Evolutionary conservation across 2,113 vertebrate genomes (phyloP), one percentile per base, ranked within the genome.

Genomic region (Brachirus orientalis): DNA sequence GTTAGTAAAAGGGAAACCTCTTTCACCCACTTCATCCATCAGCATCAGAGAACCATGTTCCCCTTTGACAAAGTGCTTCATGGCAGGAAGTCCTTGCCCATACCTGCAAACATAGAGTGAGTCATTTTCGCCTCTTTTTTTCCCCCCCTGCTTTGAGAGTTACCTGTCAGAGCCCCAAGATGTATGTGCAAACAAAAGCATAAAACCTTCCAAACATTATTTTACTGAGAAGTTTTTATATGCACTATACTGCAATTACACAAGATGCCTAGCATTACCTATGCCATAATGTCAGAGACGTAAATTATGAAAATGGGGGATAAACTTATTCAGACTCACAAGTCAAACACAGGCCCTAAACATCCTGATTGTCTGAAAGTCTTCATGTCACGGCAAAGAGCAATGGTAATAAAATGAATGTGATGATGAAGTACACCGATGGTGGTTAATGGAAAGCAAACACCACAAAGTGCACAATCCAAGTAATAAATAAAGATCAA

Each of bases 11-110:
- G 38, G 56, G 37, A 64, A 66, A 79, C 68, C 56, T 69, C 28
- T 28, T 28, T 6, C 28, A 28, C 28, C 28, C 28, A 28, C 6
- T 28, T 6, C 62, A 63, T 85, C 54, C 67, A 75, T 44, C 70
- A 88, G 86, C 71, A 85, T 40, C 2, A 43, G 63, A 37, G 73
- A 65, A 63, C 79, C 77, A 68, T 11, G 8, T 91, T 86, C 79
- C 64, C 72, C 14, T 72, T 73, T 75, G 67, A 83, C 61, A 50
- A 38, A 50, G 68, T 10, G 45, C 35, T 13, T 51, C 43, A 10
- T 73, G 64, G 48, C 67, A 82, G 80, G 77, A 83, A 73, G 79
- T 73, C 45, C 48, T 58, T 58, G 73, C 75, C 9, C 3, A 53
- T 66, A 64, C 69, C 68, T 72, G 51, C 1, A 7, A 53, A 62